Evolutionary conservation across 2,797 vertebrate genomes (phyloP).

Genomic region (Morus bassanus): DNA sequence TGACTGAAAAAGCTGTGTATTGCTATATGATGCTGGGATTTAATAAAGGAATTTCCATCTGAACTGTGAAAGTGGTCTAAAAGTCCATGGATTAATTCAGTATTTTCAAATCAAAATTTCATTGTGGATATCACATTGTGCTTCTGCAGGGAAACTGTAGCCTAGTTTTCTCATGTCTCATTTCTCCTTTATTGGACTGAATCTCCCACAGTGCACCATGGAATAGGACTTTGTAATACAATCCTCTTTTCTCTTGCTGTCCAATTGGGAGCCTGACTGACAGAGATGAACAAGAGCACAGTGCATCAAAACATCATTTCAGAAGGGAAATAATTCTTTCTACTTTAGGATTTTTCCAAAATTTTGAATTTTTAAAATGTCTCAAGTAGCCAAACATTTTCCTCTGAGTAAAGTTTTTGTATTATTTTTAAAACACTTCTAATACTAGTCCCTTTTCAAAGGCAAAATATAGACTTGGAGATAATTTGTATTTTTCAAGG

Average conservation of each 20-base stretch:
- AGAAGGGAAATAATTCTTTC: not conserved
- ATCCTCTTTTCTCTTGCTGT: not conserved
- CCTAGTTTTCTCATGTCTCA: not conserved
- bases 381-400: not conserved
- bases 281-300: not conserved
- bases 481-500: conserved; percentile 6
- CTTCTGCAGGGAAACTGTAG: not conserved
- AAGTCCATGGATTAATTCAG: not conserved
- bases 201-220: not conserved
- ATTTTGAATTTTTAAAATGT: not conserved
- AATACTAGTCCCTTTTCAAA: not conserved
- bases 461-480: not conserved
- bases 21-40: not conserved
- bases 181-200: not conserved
- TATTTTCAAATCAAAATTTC: not conserved
- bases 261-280: not conserved
- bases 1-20: not conserved
- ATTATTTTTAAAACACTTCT: not conserved
- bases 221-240: not conserved
- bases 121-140: not conserved
- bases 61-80: not conserved
- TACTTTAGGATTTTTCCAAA: not conserved
- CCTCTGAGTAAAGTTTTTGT: not conserved
- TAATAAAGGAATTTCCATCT: not conserved
- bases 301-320: not conserved